phyloP scores from a whole-genome alignment of 2,797 vertebrate genomes.

The Nannoperca australis region DNA sequence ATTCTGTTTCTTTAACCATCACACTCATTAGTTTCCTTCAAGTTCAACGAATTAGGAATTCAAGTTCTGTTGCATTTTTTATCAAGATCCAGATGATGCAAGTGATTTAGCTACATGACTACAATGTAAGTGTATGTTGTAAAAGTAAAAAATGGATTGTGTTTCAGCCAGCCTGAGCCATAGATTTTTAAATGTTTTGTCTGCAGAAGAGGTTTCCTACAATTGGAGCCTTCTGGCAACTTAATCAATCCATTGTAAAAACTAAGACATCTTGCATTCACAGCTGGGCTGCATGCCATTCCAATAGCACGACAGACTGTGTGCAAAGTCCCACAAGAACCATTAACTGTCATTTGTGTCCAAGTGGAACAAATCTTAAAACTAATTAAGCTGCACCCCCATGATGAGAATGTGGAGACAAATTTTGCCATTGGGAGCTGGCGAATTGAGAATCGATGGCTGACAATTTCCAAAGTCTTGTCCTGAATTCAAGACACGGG shows the following conservation, averaged over 20 bases:
- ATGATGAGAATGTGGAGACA: constrained; percentile 55
- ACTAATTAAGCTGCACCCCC: constrained; percentile 77
- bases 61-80: constrained; percentile 24
- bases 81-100: constrained; percentile 39
- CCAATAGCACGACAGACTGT: constrained; percentile 70
- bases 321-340: constrained; percentile 74
- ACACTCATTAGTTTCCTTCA: neutral
- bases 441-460: constrained; percentile 75
- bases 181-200: constrained; percentile 55
- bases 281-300: constrained; percentile 73
- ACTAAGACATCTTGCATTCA: constrained; percentile 74
- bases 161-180: constrained; percentile 32
- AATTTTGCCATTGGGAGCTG: constrained; percentile 57
- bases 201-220: constrained; percentile 42
- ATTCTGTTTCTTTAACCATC: neutral
- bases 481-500: constrained; percentile 60
- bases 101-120: constrained; percentile 36
- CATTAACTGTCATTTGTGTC: constrained; percentile 79
- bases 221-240: constrained; percentile 55
- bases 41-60: constrained; percentile 15
- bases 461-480: constrained; percentile 74
- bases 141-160: constrained; percentile 32
- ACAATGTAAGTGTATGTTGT: constrained; percentile 26
- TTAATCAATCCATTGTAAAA: constrained; percentile 71
- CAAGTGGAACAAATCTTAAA: constrained; percentile 82